These are phyloP conservation scores for Scophthalmus maximus DNA, from an alignment of 2,113 vertebrate genomes.

Conservation along the genomic window DNA sequence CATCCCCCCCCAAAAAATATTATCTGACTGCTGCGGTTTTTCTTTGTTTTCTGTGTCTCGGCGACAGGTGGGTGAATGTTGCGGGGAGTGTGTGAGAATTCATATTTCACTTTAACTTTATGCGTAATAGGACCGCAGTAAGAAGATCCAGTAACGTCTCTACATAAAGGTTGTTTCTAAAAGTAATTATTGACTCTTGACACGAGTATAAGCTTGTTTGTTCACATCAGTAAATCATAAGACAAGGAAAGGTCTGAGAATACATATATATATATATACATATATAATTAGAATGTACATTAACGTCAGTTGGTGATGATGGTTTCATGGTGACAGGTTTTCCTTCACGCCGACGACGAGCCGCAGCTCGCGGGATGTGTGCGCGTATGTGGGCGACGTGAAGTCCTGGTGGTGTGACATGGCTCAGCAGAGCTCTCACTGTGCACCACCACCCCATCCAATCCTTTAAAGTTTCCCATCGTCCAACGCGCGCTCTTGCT, in stretches of 20 bases:
- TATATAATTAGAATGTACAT: not conserved
- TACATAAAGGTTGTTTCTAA: no score
- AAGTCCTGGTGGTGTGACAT: not conserved
- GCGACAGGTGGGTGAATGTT: not conserved
- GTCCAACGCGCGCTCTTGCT: slow-evolving; percentile 13
- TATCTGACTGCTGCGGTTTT: no score
- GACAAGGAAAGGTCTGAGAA: no score
- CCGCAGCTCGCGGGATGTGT: no score
- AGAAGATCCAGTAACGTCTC: not conserved
- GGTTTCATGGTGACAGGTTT: no score
- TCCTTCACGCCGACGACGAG: no score
- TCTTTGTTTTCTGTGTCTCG: no score
- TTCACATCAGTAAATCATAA: not conserved
- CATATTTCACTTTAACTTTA: not conserved
- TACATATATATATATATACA: no score
- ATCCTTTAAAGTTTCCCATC: not conserved
- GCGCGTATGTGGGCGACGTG: not conserved
- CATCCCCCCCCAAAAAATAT: no score
- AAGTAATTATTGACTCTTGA: not conserved
- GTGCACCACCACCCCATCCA: not conserved
- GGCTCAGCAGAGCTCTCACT: not conserved
- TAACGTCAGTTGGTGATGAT: no score
- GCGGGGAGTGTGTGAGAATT: no score
- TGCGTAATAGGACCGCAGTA: not conserved
- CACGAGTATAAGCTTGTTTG: no score